Evolutionary conservation across 2,888 invertebrate species (phyloP).

Genomic region (Chrysotoxum bicinctum): DNA sequence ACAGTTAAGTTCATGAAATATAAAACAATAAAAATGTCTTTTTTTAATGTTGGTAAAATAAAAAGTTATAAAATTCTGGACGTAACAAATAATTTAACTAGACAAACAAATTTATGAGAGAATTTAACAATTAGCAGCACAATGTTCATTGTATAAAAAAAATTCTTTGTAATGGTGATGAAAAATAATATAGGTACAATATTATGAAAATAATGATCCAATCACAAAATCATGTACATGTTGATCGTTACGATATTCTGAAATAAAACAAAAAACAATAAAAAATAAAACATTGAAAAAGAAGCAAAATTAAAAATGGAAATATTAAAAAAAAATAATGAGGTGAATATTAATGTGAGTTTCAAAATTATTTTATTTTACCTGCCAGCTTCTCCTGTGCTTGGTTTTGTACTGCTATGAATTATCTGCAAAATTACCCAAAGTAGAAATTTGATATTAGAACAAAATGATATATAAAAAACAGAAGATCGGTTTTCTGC

Average conservation of each 20-base stretch:
- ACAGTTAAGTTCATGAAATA: neutral
- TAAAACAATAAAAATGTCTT: slow-evolving; percentile 18
- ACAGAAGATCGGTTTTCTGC: neutral
- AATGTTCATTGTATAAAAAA: slow-evolving; percentile 26
- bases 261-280: slow-evolving; percentile 73
- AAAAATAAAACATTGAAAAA: slow-evolving; percentile 50
- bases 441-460: neutral
- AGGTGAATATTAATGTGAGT: slow-evolving; percentile 21
- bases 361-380: slow-evolving; percentile 77
- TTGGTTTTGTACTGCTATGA: slow-evolving; percentile 84
- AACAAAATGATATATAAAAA: neutral
- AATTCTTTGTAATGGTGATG: slow-evolving; percentile 38
- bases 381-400: slow-evolving; percentile 84
- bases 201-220: slow-evolving; percentile 58
- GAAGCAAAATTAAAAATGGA: slow-evolving; percentile 33
- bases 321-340: slow-evolving; percentile 26
- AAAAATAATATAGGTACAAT: slow-evolving; percentile 34
- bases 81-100: slow-evolving; percentile 64
- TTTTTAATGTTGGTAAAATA: slow-evolving; percentile 54
- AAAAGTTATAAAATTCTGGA: slow-evolving; percentile 36
- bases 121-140: slow-evolving; percentile 54
- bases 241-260: slow-evolving; percentile 77
- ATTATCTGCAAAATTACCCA: slow-evolving; percentile 84
- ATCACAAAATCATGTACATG: slow-evolving; percentile 43
- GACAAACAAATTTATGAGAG: slow-evolving; percentile 45